Percentiles rank a stretch among this genome's conserved stretches.
Evolutionary conservation across 2,888 invertebrate genomes (phyloP).

Genomic region (Pollenia amentaria): DNA sequence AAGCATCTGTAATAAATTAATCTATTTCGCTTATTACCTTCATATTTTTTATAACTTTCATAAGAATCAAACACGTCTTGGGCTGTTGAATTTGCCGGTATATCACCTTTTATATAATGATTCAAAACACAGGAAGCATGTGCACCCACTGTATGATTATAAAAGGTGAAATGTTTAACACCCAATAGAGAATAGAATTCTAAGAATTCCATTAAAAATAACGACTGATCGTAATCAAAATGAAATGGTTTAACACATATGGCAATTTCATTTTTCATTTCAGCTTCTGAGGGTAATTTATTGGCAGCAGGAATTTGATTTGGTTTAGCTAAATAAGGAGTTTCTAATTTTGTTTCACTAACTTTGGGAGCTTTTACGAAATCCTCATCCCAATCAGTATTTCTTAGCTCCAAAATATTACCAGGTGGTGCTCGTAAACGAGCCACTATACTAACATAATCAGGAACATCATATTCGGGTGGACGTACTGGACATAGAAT

Average conservation of each 20-base stretch:
- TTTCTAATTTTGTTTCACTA: conserved; percentile 24
- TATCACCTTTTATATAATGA: conserved; percentile 85
- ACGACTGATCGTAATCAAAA: conserved; percentile 93
- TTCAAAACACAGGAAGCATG: conserved; percentile 91
- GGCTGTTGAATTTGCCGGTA: conserved; percentile 82
- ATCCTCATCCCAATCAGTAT: conserved; percentile 85
- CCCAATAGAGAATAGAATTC: conserved; percentile 94
- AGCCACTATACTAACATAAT: conserved; percentile 89
- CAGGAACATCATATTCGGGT: conserved; percentile 86
- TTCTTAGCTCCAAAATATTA: conserved; percentile 88
- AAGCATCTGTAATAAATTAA: neutral
- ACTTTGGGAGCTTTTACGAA: conserved; percentile 75
- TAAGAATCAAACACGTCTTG: conserved; percentile 79
- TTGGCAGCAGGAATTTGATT: conserved; percentile 5
- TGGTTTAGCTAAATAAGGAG: neutral
- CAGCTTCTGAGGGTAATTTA: conserved; percentile 78
- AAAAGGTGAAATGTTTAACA: conserved; percentile 94
- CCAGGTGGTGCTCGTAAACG: conserved; percentile 87
- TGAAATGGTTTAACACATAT: conserved; percentile 96
- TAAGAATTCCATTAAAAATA: conserved; percentile 94
- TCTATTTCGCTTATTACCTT: conserved; percentile 11
- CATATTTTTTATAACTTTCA: conserved; percentile 52
- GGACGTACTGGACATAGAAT: conserved; percentile 91
- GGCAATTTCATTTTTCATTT: conserved; percentile 87
- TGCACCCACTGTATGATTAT: conserved; percentile 94